Percentiles rank a stretch among this genome's conserved stretches.
Conservation (phyloP, 2,888 invertebrate genomes). For the Alentia gelatinosa region DNA sequence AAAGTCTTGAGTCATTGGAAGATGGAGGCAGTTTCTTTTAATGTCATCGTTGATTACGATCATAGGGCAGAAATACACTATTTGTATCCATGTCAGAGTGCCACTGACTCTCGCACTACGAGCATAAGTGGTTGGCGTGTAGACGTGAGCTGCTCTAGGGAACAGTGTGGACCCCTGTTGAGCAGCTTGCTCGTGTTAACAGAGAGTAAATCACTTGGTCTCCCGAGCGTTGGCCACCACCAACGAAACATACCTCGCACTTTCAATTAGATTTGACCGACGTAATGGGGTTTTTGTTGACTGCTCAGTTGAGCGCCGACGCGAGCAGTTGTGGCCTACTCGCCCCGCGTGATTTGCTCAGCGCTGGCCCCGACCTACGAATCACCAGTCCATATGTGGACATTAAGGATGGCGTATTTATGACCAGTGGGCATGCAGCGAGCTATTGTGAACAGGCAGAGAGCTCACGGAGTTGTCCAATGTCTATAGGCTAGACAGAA, state of each 20-base stretch:
- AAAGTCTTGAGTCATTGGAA: too few relatives aligned
- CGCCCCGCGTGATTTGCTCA: neutral
- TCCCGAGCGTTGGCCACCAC: neutral
- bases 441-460: neutral
- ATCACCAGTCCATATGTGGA: neutral
- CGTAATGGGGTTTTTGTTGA: neutral
- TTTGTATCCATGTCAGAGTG: too few relatives aligned
- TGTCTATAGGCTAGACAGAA: neutral
- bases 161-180: too few relatives aligned
- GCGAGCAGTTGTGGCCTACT: neutral
- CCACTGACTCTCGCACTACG: too few relatives aligned
- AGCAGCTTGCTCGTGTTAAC: constrained; percentile 25
- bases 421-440: neutral
- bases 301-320: neutral
- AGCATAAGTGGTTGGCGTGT: too few relatives aligned
- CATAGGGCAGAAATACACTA: too few relatives aligned
- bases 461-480: neutral
- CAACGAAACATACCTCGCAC: neutral
- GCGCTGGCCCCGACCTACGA: neutral
- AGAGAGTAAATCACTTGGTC: neutral
- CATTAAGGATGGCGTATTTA: neutral
- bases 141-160: too few relatives aligned
- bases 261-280: constrained; percentile 7
- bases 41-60: too few relatives aligned
- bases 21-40: too few relatives aligned